phyloP scores from a whole-genome alignment of 2,797 vertebrate genomes.

The Pangasius krempfi region DNA sequence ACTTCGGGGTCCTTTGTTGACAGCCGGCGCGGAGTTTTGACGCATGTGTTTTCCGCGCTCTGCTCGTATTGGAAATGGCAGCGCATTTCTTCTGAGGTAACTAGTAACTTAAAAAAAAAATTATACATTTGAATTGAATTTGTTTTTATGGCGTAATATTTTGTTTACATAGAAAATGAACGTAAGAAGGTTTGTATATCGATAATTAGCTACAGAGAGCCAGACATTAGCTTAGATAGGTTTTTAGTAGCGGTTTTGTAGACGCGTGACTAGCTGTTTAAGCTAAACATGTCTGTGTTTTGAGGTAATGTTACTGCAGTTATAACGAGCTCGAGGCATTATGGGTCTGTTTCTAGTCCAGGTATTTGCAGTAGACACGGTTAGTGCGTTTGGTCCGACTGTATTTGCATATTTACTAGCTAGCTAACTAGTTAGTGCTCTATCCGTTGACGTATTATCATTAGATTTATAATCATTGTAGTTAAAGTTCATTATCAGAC shows the following conservation, averaged over 20 bases:
- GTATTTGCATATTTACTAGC: neutral
- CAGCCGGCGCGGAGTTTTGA: constrained; percentile 31
- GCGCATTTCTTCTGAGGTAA: constrained; percentile 30
- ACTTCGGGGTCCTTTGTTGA: neutral
- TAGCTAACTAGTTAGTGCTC: neutral
- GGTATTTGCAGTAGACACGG: neutral
- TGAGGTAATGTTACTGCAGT: neutral
- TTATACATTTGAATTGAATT: neutral
- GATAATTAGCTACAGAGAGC: neutral
- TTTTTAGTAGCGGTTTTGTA: neutral
- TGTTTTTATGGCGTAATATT: neutral
- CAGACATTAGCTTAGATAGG: neutral
- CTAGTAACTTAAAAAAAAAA: neutral
- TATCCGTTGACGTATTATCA: neutral
- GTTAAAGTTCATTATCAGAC: neutral
- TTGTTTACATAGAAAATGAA: neutral
- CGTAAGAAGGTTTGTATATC: neutral
- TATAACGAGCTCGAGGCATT: neutral
- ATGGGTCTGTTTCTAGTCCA: neutral
- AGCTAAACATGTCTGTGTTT: neutral
- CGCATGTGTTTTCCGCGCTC: constrained; percentile 41
- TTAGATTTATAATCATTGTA: neutral
- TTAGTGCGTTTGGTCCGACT: neutral
- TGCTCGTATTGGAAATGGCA: constrained; percentile 39
- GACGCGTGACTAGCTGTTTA: neutral